These are phyloP conservation scores for Poicephalus meyeri DNA, from an alignment of 2,113 vertebrate species.

Conservation along the genomic window DNA sequence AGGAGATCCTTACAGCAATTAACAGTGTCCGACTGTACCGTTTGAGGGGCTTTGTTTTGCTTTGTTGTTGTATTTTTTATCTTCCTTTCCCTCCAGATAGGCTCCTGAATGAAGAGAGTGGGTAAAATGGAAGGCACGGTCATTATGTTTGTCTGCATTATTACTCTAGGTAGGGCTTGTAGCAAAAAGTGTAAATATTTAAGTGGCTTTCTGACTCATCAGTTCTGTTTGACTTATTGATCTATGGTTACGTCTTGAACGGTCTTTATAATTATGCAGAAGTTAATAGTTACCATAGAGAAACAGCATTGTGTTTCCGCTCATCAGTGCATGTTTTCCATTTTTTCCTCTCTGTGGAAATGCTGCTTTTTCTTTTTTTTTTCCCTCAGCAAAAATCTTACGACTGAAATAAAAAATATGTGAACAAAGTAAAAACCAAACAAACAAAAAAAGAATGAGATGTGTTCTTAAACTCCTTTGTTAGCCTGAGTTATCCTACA, in stretches of 20 bases:
- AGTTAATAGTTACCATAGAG: slow-evolving; percentile 56
- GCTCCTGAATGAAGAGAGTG: background rate
- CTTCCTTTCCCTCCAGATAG: background rate
- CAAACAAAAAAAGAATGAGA: background rate
- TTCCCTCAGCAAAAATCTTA: background rate
- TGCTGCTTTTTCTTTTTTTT: background rate
- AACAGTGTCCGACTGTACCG: background rate
- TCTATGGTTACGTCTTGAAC: background rate
- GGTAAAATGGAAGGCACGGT: slow-evolving; percentile 37
- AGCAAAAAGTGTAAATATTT: slow-evolving; percentile 47
- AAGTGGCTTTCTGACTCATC: slow-evolving; percentile 44
- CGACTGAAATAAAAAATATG: background rate
- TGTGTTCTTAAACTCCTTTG: slow-evolving; percentile 40
- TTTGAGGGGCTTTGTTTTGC: background rate
- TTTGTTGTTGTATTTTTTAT: background rate
- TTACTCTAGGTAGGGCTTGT: slow-evolving; percentile 10
- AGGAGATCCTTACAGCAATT: background rate
- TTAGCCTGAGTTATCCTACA: slow-evolving; percentile 24
- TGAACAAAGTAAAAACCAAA: background rate
- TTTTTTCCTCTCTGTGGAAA: slow-evolving; percentile 56
- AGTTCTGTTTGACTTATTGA: slow-evolving; percentile 36
- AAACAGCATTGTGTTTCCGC: slow-evolving; percentile 26
- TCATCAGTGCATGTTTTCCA: slow-evolving; percentile 32
- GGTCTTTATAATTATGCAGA: background rate
- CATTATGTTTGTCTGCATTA: background rate